Base-by-base conservation (phyloP, 2,113 vertebrate species). In the Sylvilagus bachmani region DNA sequence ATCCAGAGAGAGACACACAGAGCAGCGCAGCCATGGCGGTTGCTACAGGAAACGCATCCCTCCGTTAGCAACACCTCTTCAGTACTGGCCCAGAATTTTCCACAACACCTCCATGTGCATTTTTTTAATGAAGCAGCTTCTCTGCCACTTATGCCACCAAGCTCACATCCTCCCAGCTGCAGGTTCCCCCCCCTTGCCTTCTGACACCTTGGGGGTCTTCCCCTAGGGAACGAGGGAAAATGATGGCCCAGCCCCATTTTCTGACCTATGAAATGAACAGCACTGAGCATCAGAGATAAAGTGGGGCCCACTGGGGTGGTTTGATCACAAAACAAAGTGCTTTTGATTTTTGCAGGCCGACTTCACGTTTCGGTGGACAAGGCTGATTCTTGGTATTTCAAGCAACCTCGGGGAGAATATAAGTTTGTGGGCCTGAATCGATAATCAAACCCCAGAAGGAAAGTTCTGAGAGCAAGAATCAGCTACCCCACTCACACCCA, bases 11-110 rank as follows among this genome's bases (percentile, higher is more conserved):
- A 89, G 55, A 90, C 81, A 89, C 78, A 44, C 31, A 80, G 10
- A 27, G 53, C 64, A 64, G 49, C 55, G 21, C 29, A 91, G 70
- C 24, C 51, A 27, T 10, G 85, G 86, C 27, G n/a, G 87, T 78
- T 95, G 90, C 90, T 78, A 84, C 21, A 84, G 93, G 83, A 96
- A 94, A 91, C 55, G 0, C 64, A 81, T 83, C 91, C 53, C 73
- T 94, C 64, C 44, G 51, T 79, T 83, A 92, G 74, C 74, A 82
- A 93, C 86, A 27, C 49, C 12, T 29, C 83, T 66, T 81, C 58
- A 13, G 38, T 12, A 51, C 66, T 44, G 24, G 77, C 25, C 84
- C 84, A 87, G 87, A 83, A 94, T 95, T 93, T 91, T 93, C 93
- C 90, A 96, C 51, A 89, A 4, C 74, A 78, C 55, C 29, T 75